phyloP scores from a whole-genome alignment of 2,113 vertebrate species.

The Mustela nigripes region DNA sequence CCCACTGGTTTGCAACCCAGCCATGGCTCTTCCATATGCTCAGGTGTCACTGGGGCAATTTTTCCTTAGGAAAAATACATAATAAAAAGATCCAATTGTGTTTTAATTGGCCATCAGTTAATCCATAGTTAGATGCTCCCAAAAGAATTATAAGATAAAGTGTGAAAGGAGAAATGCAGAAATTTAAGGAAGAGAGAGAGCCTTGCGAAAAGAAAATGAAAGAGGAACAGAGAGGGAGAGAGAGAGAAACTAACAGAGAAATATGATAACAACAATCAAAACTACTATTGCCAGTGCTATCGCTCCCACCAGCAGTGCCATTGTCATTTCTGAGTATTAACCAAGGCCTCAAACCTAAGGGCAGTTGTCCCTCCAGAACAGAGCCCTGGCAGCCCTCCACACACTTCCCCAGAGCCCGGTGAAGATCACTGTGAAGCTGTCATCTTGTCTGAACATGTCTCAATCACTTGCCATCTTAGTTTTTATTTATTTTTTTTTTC shows the following conservation, averaged over 20 bases:
- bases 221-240: background rate
- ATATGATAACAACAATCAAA: background rate
- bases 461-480: background rate
- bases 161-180: background rate
- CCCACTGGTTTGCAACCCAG: constrained; percentile 57
- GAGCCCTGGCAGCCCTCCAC: background rate
- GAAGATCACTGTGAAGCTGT: background rate
- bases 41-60: constrained; percentile 31
- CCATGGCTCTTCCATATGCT: constrained; percentile 74
- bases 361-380: background rate
- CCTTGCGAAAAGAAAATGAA: background rate
- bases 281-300: background rate
- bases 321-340: background rate
- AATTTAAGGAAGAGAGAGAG: background rate
- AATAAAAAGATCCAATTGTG: constrained; percentile 62
- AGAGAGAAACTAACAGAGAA: background rate
- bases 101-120: constrained; percentile 54
- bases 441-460: background rate
- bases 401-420: background rate
- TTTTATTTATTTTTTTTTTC: constrained; percentile 9
- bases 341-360: background rate
- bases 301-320: background rate
- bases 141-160: constrained; percentile 28
- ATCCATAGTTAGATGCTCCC: background rate
- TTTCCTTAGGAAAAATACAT: constrained; percentile 63